Base-by-base conservation (phyloP, 1,140 invertebrate species). In the Drosophila mayri region DNA sequence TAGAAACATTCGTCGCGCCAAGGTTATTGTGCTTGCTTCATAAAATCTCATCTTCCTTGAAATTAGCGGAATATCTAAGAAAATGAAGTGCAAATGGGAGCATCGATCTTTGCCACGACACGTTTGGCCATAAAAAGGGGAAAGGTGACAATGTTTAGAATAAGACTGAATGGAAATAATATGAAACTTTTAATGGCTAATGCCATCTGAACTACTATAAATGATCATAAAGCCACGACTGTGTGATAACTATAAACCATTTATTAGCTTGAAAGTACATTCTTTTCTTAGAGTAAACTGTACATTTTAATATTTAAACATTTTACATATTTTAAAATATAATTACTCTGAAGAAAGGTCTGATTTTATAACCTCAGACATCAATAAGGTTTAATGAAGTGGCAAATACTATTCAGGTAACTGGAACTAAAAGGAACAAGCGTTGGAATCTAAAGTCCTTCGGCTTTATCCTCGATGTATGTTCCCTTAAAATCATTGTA, bases 121-220 rank as follows among this genome's bases (percentile, higher is more conserved):
- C 65, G 35, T 71, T 70, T 49, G 68, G 68, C 52, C 12, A 30
- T 25, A 22, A 35, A 58, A 25, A 43, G 55, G 35, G 14, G 55
- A 46, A 46, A 38, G 67, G 38, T 70, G 65, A 43, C 12, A 44
- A 66, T 68, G 66, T 68, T 40, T 65, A 35, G 35, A 40, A 52
- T 67, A 52, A 46, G 37, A 14, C 46, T 64, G n/a, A 41, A 41
- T 35, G 28, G 14, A 32, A 35, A 32, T 37, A 37, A 32, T 37
- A 37, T 12, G 12, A 54, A 6, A 6, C 6, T 54, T 40, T 64
- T 61, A 32, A 60, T 28, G 25, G n/a, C 38, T 61, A 61, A 61
- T 43, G 28, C 28, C 22, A 8, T 11, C 25, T 12, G 4, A 40
- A 41, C 55, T 25, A 7, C n/a, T n/a, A n/a, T n/a, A n/a, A 41